Conservation (phyloP, 2,113 vertebrate species). For the Catagonus wagneri region DNA sequence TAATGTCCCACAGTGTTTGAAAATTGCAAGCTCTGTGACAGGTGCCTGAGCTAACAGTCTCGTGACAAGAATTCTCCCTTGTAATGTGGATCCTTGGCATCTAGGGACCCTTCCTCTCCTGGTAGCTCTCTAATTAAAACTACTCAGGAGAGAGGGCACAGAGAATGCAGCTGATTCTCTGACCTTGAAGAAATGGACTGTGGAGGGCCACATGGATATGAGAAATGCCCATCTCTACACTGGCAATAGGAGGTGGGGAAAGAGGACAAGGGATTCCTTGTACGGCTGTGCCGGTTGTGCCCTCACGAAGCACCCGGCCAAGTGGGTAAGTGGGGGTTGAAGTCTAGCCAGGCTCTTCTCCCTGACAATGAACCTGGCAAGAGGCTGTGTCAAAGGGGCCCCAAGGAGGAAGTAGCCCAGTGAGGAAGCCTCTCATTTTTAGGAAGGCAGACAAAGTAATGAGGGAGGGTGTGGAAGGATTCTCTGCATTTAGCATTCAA, state of each 20-base stretch:
- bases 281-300: background rate
- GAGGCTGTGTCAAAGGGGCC: background rate
- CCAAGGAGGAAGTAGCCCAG: background rate
- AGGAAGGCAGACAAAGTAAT: background rate
- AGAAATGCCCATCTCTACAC: background rate
- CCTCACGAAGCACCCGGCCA: background rate
- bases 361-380: background rate
- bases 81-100: background rate
- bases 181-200: background rate
- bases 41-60: background rate
- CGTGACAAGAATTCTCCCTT: background rate
- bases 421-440: background rate
- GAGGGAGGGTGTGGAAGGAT: background rate
- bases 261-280: background rate
- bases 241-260: background rate
- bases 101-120: background rate
- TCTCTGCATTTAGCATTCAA: background rate
- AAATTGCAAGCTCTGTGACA: slow-evolving; percentile 25
- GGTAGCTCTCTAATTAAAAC: background rate
- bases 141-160: background rate
- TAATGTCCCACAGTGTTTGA: background rate
- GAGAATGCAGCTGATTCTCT: background rate
- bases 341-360: background rate
- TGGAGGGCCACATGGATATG: background rate
- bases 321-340: background rate